Percentiles rank a stretch among this genome's conserved stretches.
Evolutionary conservation across 2,888 invertebrate species (phyloP).

Genomic region (Tenthredo distinguenda): DNA sequence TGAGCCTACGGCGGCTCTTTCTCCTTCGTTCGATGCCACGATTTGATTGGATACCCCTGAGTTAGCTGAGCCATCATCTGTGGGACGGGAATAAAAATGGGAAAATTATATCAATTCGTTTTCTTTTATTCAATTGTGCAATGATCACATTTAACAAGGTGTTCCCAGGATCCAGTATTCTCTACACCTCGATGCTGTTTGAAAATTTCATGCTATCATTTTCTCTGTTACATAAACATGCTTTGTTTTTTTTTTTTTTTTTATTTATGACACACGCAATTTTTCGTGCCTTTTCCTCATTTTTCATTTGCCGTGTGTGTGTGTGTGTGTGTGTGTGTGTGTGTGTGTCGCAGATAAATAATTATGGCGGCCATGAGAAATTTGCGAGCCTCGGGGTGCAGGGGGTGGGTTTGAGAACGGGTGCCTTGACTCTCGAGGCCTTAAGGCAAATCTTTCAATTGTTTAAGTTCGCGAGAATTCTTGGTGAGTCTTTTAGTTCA

Average conservation of each 20-base stretch:
- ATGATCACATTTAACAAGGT: not conserved
- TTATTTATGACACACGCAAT: not conserved
- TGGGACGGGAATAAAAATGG: no score
- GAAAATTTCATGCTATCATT: not conserved
- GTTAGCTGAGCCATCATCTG: conserved; percentile 67
- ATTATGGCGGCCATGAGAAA: not conserved
- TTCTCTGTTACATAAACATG: no score
- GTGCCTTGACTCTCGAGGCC: not conserved
- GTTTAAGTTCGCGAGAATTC: not conserved
- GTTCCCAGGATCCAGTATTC: not conserved
- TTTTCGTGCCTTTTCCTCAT: not conserved
- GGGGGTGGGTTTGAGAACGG: not conserved
- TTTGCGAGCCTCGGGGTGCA: not conserved
- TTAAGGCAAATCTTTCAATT: not conserved
- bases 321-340: not conserved
- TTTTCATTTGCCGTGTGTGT: not conserved
- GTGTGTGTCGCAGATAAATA: not conserved
- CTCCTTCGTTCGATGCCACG: conserved; percentile 62
- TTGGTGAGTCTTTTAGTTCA: not conserved
- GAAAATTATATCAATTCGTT: no score
- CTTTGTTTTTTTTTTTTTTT: not conserved
- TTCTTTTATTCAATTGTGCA: not conserved
- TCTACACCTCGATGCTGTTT: conserved; percentile 11
- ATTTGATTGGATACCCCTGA: conserved; percentile 59
- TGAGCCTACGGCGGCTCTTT: conserved; percentile 73